phyloP scores from a whole-genome alignment of 2,888 invertebrate genomes.

The Athripsodes cinereus region DNA sequence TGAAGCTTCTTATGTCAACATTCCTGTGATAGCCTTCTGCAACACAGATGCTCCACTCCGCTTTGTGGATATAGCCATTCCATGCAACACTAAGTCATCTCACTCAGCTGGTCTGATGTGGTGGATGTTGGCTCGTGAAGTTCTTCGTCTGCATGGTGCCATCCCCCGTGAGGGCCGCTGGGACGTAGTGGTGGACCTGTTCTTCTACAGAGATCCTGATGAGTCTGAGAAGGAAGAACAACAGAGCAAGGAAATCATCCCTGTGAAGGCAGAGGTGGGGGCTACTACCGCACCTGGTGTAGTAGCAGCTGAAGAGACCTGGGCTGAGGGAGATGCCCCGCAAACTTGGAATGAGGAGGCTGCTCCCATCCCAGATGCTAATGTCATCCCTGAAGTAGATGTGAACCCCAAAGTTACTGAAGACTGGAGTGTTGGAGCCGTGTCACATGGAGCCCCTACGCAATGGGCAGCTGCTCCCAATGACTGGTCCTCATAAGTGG shows the following conservation, averaged over 20 bases:
- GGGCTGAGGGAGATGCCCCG: conserved; percentile 50
- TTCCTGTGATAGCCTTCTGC: conserved; percentile 97
- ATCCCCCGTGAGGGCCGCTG: conserved; percentile 90
- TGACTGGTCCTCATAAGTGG: conserved; percentile 47
- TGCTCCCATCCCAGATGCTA: conserved; percentile 35
- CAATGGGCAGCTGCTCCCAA: conserved; percentile 57
- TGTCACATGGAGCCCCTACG: conserved; percentile 34
- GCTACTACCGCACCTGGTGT: conserved; percentile 25
- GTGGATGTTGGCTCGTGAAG: conserved; percentile 98
- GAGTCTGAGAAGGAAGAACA: conserved; percentile 97
- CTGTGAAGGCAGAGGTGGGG: conserved; percentile 39
- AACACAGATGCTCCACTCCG: conserved; percentile 96
- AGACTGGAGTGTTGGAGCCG: conserved; percentile 40
- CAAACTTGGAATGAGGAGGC: conserved; percentile 52
- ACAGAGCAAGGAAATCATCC: conserved; percentile 71
- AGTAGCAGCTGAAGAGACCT: conserved; percentile 47
- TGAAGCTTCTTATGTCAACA: conserved; percentile 98
- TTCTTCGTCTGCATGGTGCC: conserved; percentile 86
- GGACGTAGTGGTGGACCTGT: conserved; percentile 97
- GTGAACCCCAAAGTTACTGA: conserved; percentile 38
- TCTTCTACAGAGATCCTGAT: conserved; percentile 99
- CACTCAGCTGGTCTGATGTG: conserved; percentile 98
- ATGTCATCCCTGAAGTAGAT: conserved; percentile 33
- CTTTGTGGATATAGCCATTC: conserved; percentile 97
- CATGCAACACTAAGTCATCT: conserved; percentile 96